Evolutionary conservation across 2,113 vertebrate genomes (phyloP).

Genomic region (Notarius lentiginosus): DNA sequence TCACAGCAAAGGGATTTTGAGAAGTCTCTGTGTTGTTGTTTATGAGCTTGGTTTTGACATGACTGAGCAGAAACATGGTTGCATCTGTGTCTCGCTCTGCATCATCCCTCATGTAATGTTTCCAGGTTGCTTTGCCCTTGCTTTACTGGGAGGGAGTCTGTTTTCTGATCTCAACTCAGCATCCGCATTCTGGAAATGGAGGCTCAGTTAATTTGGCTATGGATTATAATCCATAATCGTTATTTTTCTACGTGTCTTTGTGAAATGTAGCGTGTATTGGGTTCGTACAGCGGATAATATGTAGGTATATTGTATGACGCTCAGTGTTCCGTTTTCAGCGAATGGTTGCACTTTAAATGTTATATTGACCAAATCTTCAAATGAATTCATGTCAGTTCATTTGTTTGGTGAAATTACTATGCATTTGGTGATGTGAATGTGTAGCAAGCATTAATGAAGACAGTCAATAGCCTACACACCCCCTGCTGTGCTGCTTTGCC

Average conservation of each 20-base stretch:
- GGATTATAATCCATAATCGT: too few species aligned
- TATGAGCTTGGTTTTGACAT: background rate
- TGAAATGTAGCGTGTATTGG: background rate
- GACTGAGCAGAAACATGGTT: conserved; percentile 60
- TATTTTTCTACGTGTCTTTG: background rate
- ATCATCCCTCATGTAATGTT: conserved; percentile 30
- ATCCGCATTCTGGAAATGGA: background rate
- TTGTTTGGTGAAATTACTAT: background rate
- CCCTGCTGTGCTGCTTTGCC: conserved; percentile 4
- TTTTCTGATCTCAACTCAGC: conserved; percentile 4
- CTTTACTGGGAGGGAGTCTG: background rate
- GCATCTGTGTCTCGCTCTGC: conserved; percentile 67
- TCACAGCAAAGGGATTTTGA: background rate
- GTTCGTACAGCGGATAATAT: background rate
- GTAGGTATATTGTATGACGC: background rate
- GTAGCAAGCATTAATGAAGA: conserved; percentile 11
- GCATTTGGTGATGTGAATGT: background rate
- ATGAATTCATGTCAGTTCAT: background rate
- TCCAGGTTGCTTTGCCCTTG: conserved; percentile 29
- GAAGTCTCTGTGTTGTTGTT: background rate
- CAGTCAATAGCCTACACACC: background rate
- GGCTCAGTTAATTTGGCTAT: background rate
- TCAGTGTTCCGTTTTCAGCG: background rate
- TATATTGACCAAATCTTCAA: background rate
- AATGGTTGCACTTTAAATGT: background rate